Percentiles rank a stretch among this genome's conserved stretches.
These are phyloP conservation scores for Chaetops frenatus DNA, from an alignment of 2,113 vertebrate genomes.

Conservation along the genomic window DNA sequence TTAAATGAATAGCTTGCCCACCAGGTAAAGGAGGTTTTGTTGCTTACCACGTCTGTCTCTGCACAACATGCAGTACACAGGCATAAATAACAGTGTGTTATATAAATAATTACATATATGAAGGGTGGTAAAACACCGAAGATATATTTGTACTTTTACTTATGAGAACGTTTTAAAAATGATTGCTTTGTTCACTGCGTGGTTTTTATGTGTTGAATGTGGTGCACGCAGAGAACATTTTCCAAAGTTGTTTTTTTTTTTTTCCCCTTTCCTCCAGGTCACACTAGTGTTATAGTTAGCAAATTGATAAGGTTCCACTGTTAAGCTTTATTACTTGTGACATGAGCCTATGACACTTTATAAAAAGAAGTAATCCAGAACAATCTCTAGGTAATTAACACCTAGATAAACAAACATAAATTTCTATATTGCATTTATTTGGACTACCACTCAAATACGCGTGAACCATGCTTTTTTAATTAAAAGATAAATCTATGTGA, in stretches of 20 bases:
- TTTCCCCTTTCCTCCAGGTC: slow-evolving; percentile 58
- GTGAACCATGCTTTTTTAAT: slow-evolving; percentile 99
- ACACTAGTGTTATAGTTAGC: slow-evolving; percentile 70
- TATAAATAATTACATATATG: slow-evolving; percentile 73
- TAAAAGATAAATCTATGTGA: slow-evolving; percentile 99
- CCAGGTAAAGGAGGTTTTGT: slow-evolving; percentile 62
- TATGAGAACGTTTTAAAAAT: slow-evolving; percentile 66
- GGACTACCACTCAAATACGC: slow-evolving; percentile 99
- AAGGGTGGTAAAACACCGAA: slow-evolving; percentile 69
- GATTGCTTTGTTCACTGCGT: slow-evolving; percentile 62
- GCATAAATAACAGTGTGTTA: slow-evolving; percentile 69
- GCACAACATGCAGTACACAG: slow-evolving; percentile 25
- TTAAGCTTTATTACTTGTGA: slow-evolving; percentile 91
- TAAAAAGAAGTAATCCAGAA: slow-evolving; percentile 92
- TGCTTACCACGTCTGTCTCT: slow-evolving; percentile 30
- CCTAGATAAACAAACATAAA: slow-evolving; percentile 99
- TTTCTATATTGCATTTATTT: slow-evolving; percentile 99
- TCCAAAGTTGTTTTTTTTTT: slow-evolving; percentile 42
- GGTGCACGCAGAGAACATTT: slow-evolving; percentile 38
- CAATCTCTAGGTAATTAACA: slow-evolving; percentile 99
- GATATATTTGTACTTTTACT: slow-evolving; percentile 72
- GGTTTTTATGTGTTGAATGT: slow-evolving; percentile 42
- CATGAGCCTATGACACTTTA: slow-evolving; percentile 87
- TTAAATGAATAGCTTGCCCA: background rate
- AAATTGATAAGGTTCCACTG: slow-evolving; percentile 85